phyloP scores from a whole-genome alignment of 2,888 invertebrate species.

The Drosophila antonietae region DNA sequence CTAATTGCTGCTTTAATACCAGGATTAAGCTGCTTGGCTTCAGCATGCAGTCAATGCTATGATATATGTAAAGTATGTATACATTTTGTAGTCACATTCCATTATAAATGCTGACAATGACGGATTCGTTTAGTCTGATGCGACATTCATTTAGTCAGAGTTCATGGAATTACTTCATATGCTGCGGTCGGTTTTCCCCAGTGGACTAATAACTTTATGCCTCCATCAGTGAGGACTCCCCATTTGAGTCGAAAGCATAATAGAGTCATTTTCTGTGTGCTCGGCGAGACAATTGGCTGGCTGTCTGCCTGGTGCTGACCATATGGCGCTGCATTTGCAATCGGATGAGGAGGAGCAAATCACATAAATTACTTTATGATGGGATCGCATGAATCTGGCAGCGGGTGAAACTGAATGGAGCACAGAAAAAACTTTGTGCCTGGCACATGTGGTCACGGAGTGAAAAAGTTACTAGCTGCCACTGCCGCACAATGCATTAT shows the following conservation, averaged over 20 bases:
- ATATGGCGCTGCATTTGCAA: constrained; percentile 76
- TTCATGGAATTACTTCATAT: constrained; percentile 27
- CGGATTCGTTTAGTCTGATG: constrained; percentile 59
- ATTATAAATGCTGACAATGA: constrained; percentile 64
- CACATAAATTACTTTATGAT: constrained; percentile 81
- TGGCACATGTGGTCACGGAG: constrained; percentile 74
- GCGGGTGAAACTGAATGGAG: constrained; percentile 24
- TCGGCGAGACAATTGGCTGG: constrained; percentile 62
- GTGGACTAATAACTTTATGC: constrained; percentile 71
- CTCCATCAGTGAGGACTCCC: constrained; percentile 40
- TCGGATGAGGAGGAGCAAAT: constrained; percentile 55
- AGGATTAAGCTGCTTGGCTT: background rate
- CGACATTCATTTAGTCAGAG: constrained; percentile 63
- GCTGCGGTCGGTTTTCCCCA: constrained; percentile 28
- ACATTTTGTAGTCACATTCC: constrained; percentile 16
- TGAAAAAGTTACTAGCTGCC: constrained; percentile 44
- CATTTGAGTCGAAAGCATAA: constrained; percentile 55
- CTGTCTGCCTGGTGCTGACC: constrained; percentile 37
- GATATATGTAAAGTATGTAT: background rate
- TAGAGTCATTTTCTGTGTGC: constrained; percentile 72
- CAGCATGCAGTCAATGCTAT: constrained; percentile 3
- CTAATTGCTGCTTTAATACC: background rate
- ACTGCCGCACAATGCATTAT: constrained; percentile 60
- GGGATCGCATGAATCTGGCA: constrained; percentile 67
- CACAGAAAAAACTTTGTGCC: constrained; percentile 49